A percentile compares a stretch with the other conserved stretches of the same genome.
Evolutionary conservation across 2,113 vertebrate species (phyloP).

Genomic region (Columba janthina): DNA sequence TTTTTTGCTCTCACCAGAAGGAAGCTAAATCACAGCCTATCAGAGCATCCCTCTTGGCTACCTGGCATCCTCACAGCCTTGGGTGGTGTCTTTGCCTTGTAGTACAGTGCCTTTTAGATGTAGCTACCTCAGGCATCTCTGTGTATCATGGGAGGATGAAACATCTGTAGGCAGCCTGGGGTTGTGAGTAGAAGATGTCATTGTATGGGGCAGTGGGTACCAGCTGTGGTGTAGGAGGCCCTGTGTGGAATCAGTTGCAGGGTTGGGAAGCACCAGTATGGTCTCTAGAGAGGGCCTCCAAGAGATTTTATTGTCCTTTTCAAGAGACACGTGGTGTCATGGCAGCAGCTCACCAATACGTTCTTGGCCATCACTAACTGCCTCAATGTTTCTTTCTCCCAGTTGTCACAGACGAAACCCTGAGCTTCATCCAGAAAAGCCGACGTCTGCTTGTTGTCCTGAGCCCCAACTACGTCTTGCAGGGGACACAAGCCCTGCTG

Average conservation of each 20-base stretch:
- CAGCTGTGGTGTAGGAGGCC: neutral
- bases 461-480: constrained; percentile 87
- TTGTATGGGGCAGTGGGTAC: neutral
- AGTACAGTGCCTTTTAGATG: neutral
- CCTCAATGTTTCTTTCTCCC: constrained; percentile 74
- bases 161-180: neutral
- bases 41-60: neutral
- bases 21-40: neutral
- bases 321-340: neutral
- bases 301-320: neutral
- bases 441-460: constrained; percentile 91
- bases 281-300: neutral
- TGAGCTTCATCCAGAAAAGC: constrained; percentile 93
- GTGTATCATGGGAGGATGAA: neutral
- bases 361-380: constrained; percentile 66
- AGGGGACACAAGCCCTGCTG: constrained; percentile 92
- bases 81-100: neutral
- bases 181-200: neutral
- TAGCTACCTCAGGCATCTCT: neutral
- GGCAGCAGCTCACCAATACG: neutral
- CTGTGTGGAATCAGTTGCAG: neutral
- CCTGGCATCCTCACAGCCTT: neutral
- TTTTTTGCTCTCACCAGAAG: neutral
- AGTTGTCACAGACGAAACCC: constrained; percentile 97
- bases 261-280: neutral